Evolutionary conservation across 2,888 invertebrate genomes (phyloP), one percentile per base, ranked within the genome.

Genomic region (Agrotis ipsilon): DNA sequence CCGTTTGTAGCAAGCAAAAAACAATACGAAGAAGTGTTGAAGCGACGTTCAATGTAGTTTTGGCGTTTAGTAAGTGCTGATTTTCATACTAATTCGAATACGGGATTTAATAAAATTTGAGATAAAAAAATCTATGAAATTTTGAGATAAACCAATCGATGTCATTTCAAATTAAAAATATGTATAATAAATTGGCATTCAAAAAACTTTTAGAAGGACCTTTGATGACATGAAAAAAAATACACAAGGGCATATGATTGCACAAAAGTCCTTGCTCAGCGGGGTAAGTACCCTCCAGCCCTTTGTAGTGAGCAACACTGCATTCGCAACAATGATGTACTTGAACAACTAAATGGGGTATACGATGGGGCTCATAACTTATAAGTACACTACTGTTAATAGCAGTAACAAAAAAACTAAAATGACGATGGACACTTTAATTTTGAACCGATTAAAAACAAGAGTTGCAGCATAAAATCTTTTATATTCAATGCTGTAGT

Each of bases 271-370:
- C 46, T 77, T 63, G 66, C 61, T 79, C 78, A 80, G 64, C 62
- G 62, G 45, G 71, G 52, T 63, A 72, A 81, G 70, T 62, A 58
- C 60, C 61, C 81, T 74, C 70, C 62, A 79, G 73, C 61, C 72
- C 86, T 87, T 91, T 89, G 88, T 90, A 81, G 79, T 73, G 63
- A 78, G 86, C 80, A 83, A 65, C 86, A 84, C 88, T 87, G 78
- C 86, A 87, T 82, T 86, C 82, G 87, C 85, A 86, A 92, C 92
- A 92, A 92, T 86, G 87, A 82, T 80, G 70, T 84, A 84, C 91
- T 88, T 86, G 81, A 86, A 85, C 73, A 65, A 73, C 68, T 84
- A 76, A 80, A 72, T 76, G 78, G 85, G 84, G 82, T 49, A 57
- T 83, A 86, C 83, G 83, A 80, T 74, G 82, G 79, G 82, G 81